A percentile compares a stretch with the other conserved stretches of the same genome.
Conservation (phyloP, 1,140 invertebrate species). For the Drosophila subpulchrella region DNA sequence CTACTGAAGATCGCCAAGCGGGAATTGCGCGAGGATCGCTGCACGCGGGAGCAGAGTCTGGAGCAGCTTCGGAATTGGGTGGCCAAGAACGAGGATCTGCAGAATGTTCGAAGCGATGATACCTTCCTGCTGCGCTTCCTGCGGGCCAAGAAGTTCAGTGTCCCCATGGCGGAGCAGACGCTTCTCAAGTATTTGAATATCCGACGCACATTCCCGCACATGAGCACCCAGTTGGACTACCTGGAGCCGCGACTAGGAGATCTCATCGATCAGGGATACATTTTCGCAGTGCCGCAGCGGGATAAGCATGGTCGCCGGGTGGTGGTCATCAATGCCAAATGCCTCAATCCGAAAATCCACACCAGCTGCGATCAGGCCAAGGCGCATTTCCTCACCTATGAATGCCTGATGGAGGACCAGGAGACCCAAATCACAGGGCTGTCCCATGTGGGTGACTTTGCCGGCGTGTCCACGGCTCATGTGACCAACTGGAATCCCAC, state of each 20-base stretch:
- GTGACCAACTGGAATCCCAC: slow-evolving; percentile 88
- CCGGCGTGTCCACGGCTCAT: slow-evolving; percentile 86
- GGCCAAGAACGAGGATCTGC: slow-evolving; percentile 88
- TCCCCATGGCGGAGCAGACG: slow-evolving; percentile 91
- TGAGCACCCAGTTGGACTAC: slow-evolving; percentile 88
- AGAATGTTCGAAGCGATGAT: slow-evolving; percentile 89
- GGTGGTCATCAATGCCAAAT: slow-evolving; percentile 88
- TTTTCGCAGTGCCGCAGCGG: slow-evolving; percentile 89
- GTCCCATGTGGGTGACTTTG: slow-evolving; percentile 88
- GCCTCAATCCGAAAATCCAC: slow-evolving; percentile 88
- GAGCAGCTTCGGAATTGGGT: slow-evolving; percentile 88
- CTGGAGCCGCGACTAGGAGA: slow-evolving; percentile 87
- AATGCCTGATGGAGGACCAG: slow-evolving; percentile 90
- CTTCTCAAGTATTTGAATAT: slow-evolving; percentile 92
- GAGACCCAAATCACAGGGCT: slow-evolving; percentile 89
- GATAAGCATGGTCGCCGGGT: slow-evolving; percentile 90
- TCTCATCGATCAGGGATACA: slow-evolving; percentile 89
- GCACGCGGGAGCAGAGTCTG: slow-evolving; percentile 86
- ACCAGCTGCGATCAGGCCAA: slow-evolving; percentile 88
- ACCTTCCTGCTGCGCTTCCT: slow-evolving; percentile 91
- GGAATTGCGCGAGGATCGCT: slow-evolving; percentile 88
- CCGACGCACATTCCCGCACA: slow-evolving; percentile 87
- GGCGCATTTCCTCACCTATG: slow-evolving; percentile 89
- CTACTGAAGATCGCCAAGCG: slow-evolving; percentile 86
- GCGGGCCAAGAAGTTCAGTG: slow-evolving; percentile 91